A percentile compares a stretch with the other conserved stretches of the same genome.
Conservation (phyloP, 2,888 invertebrate species). For the Coelopa pilipes region DNA sequence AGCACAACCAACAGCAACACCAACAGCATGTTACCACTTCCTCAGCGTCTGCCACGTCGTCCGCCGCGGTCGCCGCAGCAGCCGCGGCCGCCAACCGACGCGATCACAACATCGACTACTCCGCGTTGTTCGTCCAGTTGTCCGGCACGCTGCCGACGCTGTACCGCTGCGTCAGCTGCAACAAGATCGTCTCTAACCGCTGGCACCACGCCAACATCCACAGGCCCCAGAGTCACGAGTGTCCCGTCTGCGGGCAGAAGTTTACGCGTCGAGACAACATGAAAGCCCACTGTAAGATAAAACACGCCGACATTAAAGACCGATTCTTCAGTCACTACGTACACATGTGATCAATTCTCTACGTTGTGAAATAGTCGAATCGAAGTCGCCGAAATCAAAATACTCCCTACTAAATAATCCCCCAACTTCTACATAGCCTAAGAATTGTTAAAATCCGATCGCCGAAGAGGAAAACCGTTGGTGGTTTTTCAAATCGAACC, state of each 20-base stretch:
- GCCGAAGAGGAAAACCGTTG: neutral
- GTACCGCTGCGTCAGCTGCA: slow-evolving; percentile 72
- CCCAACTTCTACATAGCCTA: neutral
- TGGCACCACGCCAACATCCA: slow-evolving; percentile 75
- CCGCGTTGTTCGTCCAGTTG: slow-evolving; percentile 66
- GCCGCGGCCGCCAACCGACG: slow-evolving; percentile 63
- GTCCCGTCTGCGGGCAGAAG: slow-evolving; percentile 71
- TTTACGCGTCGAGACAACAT: slow-evolving; percentile 75
- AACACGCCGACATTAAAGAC: slow-evolving; percentile 70
- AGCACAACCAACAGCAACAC: slow-evolving; percentile 37
- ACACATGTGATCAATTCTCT: slow-evolving; percentile 68
- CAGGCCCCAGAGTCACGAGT: slow-evolving; percentile 71
- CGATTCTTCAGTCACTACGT: slow-evolving; percentile 68
- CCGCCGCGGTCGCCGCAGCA: slow-evolving; percentile 58
- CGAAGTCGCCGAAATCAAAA: neutral
- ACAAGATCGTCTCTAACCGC: slow-evolving; percentile 73
- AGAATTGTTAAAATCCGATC: neutral
- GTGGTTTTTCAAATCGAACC: neutral
- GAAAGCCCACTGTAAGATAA: slow-evolving; percentile 73
- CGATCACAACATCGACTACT: slow-evolving; percentile 67
- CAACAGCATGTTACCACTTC: slow-evolving; percentile 44
- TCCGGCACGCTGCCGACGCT: slow-evolving; percentile 67
- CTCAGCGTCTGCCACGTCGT: slow-evolving; percentile 49
- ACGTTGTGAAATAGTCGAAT: slow-evolving; percentile 56
- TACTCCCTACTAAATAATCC: slow-evolving; percentile 14